Conservation (phyloP, 64 coral and sea anemone genomes). For the Porites australiensis region DNA sequence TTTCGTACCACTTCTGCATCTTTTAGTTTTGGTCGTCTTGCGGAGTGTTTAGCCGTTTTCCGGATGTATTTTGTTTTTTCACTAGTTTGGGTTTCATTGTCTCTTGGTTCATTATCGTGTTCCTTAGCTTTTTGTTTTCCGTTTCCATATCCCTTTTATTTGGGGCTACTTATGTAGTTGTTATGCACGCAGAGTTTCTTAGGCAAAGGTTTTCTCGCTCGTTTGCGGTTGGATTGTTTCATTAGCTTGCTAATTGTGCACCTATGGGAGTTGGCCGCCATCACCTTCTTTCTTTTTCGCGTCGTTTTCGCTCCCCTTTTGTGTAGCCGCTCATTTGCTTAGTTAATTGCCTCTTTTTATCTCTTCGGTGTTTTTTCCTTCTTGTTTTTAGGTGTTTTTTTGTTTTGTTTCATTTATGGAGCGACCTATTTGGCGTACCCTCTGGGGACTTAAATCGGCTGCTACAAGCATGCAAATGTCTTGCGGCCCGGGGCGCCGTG, state of each 20-base stretch:
- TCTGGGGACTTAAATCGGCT: too few relatives aligned
- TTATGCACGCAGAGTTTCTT: not conserved
- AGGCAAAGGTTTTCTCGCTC: too few relatives aligned
- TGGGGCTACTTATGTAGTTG: not conserved
- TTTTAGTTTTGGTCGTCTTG: not conserved
- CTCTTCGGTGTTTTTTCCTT: not conserved
- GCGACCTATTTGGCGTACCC: too few relatives aligned
- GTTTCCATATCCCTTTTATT: not conserved
- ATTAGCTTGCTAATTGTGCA: too few relatives aligned
- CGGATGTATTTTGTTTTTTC: too few relatives aligned
- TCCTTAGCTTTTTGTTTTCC: constrained; percentile 1
- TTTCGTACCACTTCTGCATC: not conserved
- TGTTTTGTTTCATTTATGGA: not conserved
- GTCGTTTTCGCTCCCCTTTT: not conserved
- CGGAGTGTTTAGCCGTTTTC: not conserved
- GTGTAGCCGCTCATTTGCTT: too few relatives aligned
- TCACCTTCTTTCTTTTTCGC: not conserved
- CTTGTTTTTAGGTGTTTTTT: too few relatives aligned
- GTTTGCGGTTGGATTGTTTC: too few relatives aligned
- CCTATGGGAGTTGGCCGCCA: not conserved
- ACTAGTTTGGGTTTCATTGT: not conserved
- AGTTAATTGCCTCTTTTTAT: constrained; percentile 11
- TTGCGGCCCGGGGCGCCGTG: not conserved
- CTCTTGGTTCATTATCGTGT: not conserved
- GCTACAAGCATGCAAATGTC: not conserved